Evolutionary conservation across 1,140 invertebrate species (phyloP).

Genomic region (Calliopsis andreniformis): DNA sequence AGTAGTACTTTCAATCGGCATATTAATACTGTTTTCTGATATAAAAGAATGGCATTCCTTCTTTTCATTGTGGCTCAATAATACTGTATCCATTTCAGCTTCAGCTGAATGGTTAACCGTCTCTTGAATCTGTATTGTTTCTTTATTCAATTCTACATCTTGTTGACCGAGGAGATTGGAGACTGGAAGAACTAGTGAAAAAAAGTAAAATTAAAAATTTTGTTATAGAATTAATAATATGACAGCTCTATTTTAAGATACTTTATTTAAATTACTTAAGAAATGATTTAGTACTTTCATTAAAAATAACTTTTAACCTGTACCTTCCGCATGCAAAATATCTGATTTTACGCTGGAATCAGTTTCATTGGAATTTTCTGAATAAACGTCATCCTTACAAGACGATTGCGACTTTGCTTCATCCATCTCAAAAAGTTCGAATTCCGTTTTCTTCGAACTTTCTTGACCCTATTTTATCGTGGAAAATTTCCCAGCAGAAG

Average conservation of each 20-base stretch:
- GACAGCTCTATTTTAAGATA: not conserved
- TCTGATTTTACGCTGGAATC: constrained; percentile 3
- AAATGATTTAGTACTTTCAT: not conserved
- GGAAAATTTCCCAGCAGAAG: not conserved
- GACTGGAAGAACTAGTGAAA: not conserved
- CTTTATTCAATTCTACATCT: not conserved
- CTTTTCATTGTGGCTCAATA: constrained; percentile 3
- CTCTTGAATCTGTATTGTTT: not conserved
- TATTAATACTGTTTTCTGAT: constrained; percentile 16
- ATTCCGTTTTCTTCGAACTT: not conserved
- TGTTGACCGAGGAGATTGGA: not conserved
- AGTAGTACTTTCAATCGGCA: not conserved
- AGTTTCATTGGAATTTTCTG: not conserved
- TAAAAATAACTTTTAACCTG: not conserved
- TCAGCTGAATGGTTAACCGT: not conserved
- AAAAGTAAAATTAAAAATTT: not conserved
- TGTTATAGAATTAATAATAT: not conserved
- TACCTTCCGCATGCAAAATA: constrained; percentile 25
- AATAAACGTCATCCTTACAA: not conserved
- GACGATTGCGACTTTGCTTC: constrained; percentile 20
- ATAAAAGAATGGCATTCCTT: not conserved
- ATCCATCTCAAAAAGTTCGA: constrained; percentile 31
- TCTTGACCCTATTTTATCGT: constrained; percentile 28
- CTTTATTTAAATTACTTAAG: not conserved
- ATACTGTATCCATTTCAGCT: constrained; percentile 14